Evolutionary conservation across 2,888 invertebrate species (phyloP).

Genomic region (Eucera pruinosa): DNA sequence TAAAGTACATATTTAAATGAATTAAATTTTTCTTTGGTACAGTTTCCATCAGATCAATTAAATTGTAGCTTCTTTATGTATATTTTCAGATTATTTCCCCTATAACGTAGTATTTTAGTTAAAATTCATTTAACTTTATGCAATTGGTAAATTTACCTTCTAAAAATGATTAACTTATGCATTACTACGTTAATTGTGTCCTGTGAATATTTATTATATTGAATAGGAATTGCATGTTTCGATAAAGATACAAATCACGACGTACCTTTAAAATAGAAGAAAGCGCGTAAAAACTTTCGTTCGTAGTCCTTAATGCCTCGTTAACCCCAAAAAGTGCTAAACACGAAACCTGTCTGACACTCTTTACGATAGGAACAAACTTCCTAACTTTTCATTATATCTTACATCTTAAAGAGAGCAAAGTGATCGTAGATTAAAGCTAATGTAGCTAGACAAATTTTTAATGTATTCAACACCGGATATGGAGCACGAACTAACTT

Average conservation of each 20-base stretch:
- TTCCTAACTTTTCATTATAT: constrained; percentile 34
- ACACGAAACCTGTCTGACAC: constrained; percentile 17
- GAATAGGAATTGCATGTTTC: neutral
- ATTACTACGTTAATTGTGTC: neutral
- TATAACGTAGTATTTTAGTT: neutral
- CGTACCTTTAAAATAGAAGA: neutral
- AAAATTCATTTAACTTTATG: no score
- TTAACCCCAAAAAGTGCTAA: constrained; percentile 26
- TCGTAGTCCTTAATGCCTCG: constrained; percentile 28
- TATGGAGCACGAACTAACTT: neutral
- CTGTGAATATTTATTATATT: neutral
- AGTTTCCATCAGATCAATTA: no score
- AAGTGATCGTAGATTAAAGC: neutral
- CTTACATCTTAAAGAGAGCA: neutral
- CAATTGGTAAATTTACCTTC: neutral
- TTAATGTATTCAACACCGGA: constrained; percentile 15
- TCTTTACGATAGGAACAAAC: constrained; percentile 17
- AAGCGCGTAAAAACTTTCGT: constrained; percentile 16
- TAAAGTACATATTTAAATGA: no score
- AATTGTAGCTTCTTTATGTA: no score
- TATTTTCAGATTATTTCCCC: no score
- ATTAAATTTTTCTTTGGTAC: no score
- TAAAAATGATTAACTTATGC: neutral
- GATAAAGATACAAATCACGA: constrained; percentile 8
- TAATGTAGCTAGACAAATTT: constrained; percentile 23